Evolutionary conservation across 2,113 vertebrate genomes (phyloP).

Genomic region (Psammodynastes pulverulentus): DNA sequence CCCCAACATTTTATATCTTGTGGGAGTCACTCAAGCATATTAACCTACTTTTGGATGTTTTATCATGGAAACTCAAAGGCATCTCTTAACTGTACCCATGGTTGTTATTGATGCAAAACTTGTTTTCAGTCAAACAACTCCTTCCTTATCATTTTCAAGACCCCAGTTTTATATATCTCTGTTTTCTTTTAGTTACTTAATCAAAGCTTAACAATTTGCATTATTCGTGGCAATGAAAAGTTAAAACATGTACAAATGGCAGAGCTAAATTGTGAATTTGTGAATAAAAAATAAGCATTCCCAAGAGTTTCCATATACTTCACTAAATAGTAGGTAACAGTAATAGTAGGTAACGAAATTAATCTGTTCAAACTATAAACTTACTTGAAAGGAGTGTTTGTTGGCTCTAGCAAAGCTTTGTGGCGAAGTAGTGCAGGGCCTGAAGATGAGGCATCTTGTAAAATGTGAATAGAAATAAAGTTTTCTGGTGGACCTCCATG

Average conservation of each 20-base stretch:
- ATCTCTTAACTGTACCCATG: not conserved
- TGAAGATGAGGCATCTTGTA: conserved; percentile 77
- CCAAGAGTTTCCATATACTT: rapidly evolving
- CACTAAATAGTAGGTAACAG: not conserved
- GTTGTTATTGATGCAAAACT: not conserved
- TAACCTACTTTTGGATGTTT: not conserved
- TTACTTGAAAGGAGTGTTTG: conserved; percentile 94
- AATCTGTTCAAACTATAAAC: conserved; percentile 3
- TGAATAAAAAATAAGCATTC: not conserved
- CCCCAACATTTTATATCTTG: too few species aligned
- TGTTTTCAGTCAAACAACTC: not conserved
- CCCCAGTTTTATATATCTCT: not conserved
- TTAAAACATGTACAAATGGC: too few species aligned
- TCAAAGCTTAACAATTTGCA: not conserved
- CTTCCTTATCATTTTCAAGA: not conserved
- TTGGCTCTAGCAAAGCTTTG: conserved; percentile 90
- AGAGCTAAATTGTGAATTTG: not conserved
- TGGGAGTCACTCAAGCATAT: not conserved
- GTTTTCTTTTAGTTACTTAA: not conserved
- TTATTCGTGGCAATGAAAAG: not conserved
- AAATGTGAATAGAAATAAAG: conserved; percentile 80
- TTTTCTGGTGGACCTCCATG: conserved; percentile 87
- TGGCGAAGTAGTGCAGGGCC: conserved; percentile 94
- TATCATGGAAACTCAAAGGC: not conserved
- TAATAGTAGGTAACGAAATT: not conserved